Evolutionary conservation across 37 sponge, comb jelly and placozoan genomes (phyloP), one percentile per base, ranked within the genome.

Genomic region (Bolinopsis microptera): DNA sequence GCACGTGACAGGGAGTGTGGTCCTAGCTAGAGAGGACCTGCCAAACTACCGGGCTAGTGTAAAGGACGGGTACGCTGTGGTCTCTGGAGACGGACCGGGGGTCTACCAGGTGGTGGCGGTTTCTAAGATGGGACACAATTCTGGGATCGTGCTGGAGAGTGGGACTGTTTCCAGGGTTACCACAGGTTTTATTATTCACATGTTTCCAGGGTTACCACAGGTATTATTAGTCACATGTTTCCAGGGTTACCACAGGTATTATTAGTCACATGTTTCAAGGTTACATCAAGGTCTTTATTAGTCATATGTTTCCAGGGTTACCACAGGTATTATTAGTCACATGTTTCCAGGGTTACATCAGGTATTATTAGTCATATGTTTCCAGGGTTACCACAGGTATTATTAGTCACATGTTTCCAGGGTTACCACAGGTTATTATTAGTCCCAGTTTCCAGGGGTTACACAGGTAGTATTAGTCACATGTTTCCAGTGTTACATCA

Each of bases 41-140:
- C 99, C 99, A 40, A 96, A 98, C 32, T 99, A 96, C 83, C 96
- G 95, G 32, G 99, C 99, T 31, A 96, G 98, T 24, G 76, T 99
- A 41, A 99, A 97, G 69, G 99, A 99, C 94, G 99, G 99, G 21
- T 99, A 99, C 93, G 99, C 99, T 39, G 96, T 99, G 31, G 83
- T 97, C 27, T 38, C 83, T 28, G 35, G 35, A 16, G 61, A 82
- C 39, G 69, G 83, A 3, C 31, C 92, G 8, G 67, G 93, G 35
- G 93, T 30, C 5, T 76, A 69, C 67, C 30, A 76, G 0, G 77
- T 76, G 26, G 39, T 24, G 94, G 35, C 80, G 0, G 80, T 77
- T 18, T 77, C 80, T 22, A 77, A 77, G 32, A 77, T 77, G 80
- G 80, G 80, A 32, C 33, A 77, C 27, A 77, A 34, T 35, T 32